These are phyloP conservation scores for Peucedramus taeniatus DNA, from an alignment of 2,113 vertebrate species.

Conservation along the genomic window DNA sequence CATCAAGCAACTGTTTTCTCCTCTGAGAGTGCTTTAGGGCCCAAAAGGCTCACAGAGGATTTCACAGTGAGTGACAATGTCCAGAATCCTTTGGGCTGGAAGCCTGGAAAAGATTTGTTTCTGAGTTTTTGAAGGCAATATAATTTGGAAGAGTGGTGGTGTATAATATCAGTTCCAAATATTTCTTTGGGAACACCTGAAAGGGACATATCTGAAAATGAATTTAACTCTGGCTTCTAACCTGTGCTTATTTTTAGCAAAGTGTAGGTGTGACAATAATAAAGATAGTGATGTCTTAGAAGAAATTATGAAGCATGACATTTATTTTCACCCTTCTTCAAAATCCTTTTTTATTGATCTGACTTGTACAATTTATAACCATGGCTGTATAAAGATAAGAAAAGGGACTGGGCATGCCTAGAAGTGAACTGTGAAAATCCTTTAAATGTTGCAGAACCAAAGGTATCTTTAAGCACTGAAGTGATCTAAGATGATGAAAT, in stretches of 20 bases:
- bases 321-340: conserved; percentile 44
- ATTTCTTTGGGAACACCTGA: not conserved
- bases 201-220: conserved; percentile 36
- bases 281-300: not conserved
- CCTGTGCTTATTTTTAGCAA: conserved; percentile 37
- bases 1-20: not conserved
- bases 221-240: conserved; percentile 34
- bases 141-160: not conserved
- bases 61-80: not conserved
- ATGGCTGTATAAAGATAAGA: not conserved
- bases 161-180: not conserved
- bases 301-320: conserved; percentile 44
- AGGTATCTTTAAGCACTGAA: not conserved
- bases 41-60: not conserved
- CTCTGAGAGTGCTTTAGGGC: not conserved
- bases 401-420: not conserved
- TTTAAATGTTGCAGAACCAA: conserved; percentile 2
- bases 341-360: conserved; percentile 56
- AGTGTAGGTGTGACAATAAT: conserved; percentile 14
- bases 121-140: not conserved
- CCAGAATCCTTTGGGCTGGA: not conserved
- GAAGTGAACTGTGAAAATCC: conserved; percentile 25
- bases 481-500: not conserved
- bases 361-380: conserved; percentile 26
- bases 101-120: not conserved